A percentile compares a stretch with the other conserved stretches of the same genome.
phyloP scores from a whole-genome alignment of 1,140 invertebrate genomes.

The Cydia amplana region DNA sequence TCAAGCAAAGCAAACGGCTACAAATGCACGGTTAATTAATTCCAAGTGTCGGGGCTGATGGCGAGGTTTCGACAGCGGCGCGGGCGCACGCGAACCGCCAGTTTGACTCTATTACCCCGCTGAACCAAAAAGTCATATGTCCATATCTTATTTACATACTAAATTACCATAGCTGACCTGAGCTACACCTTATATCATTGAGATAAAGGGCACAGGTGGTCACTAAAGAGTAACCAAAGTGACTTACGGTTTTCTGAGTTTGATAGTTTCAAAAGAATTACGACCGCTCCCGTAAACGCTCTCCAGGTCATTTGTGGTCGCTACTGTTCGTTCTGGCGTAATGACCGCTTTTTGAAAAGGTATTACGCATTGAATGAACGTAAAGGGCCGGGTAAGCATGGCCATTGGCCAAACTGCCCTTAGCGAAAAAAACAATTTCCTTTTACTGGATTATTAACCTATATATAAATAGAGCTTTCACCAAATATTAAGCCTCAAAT shows the following conservation, averaged over 20 bases:
- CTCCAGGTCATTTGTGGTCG: background rate
- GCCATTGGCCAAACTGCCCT: too few species aligned
- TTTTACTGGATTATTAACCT: too few species aligned
- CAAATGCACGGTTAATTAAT: slow-evolving; percentile 27
- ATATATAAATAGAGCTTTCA: too few species aligned
- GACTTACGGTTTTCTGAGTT: background rate
- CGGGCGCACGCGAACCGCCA: slow-evolving; percentile 46
- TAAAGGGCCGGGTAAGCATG: too few species aligned
- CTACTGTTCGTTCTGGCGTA: slow-evolving; percentile 17
- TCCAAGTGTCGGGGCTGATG: slow-evolving; percentile 5
- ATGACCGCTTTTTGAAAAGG: slow-evolving; percentile 7
- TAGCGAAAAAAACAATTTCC: too few species aligned
- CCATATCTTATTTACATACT: background rate
- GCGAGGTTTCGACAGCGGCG: slow-evolving; percentile 28
- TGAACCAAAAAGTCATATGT: background rate
- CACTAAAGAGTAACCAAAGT: background rate
- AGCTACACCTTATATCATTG: background rate
- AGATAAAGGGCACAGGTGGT: background rate
- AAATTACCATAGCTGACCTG: background rate
- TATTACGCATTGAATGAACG: slow-evolving; percentile 2
- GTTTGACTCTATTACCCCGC: slow-evolving; percentile 39
- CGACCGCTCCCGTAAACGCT: slow-evolving; percentile 4
- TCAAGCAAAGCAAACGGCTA: slow-evolving; percentile 23
- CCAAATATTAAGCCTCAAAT: too few species aligned
- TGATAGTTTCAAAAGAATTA: background rate